phyloP scores from a whole-genome alignment of 2,888 invertebrate species.

The Lepidonotus clava region DNA sequence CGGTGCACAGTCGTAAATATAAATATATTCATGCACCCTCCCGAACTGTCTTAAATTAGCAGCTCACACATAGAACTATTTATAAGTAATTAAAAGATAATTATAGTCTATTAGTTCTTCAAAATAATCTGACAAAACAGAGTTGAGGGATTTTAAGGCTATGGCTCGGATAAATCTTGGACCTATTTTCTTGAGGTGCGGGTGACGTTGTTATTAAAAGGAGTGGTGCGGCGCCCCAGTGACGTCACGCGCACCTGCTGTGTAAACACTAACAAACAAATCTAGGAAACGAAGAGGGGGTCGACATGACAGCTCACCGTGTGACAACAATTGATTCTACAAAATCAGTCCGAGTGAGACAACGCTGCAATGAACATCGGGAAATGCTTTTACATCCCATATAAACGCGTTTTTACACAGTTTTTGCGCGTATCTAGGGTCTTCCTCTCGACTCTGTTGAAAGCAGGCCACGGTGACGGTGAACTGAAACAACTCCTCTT shows the following conservation, averaged over 20 bases:
- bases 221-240: conserved; percentile 63
- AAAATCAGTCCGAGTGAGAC: no score
- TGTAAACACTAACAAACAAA: conserved; percentile 76
- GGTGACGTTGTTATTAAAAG: conserved; percentile 70
- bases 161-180: not conserved
- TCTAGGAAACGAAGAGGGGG: not conserved
- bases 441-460: no score
- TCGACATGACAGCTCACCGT: conserved; percentile 25
- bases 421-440: no score
- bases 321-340: no score
- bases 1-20: conserved; percentile 77
- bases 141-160: no score
- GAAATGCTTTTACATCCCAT: no score
- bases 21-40: conserved; percentile 71
- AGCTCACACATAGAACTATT: not conserved
- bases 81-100: not conserved
- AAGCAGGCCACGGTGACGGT: no score
- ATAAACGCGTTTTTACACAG: no score
- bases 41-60: not conserved
- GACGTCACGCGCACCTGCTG: conserved; percentile 78
- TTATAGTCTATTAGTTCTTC: not conserved
- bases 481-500: no score
- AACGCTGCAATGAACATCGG: no score
- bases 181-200: conserved; percentile 57
- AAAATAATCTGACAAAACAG: not conserved